Evolutionary conservation across 2,888 invertebrate genomes (phyloP), one percentile per base, ranked within the genome.

Genomic region (Dynastes tityus): DNA sequence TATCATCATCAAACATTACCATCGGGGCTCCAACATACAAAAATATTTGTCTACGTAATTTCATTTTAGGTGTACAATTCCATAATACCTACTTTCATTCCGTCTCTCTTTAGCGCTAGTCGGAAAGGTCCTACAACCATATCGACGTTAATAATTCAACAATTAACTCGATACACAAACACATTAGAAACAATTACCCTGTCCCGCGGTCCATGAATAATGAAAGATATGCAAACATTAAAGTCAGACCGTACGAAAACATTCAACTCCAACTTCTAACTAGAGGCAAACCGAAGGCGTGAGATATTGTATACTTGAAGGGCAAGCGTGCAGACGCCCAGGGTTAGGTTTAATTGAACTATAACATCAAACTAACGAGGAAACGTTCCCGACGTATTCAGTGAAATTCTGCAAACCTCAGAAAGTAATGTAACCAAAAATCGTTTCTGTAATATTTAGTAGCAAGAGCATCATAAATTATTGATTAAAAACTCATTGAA

Each of bases 141-240:
- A 64, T 78, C 76, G 65, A 55, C 74, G 78, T 65, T 79, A 79
- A 79, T 79, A 79, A 77, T 79, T 77, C 75, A 77, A 71, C 79
- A 77, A 79, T 79, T 79, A 79, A 77, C 79, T 79, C 77, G 77
- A 79, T 79, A 79, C 77, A 77, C 74, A 79, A 79, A 79, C 79
- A 79, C 73, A 79, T 79, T 77, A 79, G 73, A 73, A 67, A 77
- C 79, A 79, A 79, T 79, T 79, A 79, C 77, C 68, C 73, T 77
- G 71, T 67, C 79, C 77, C 61, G 67, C 32, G 58, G 29, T 45
- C 49, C 75, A 68, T 79, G 79, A 77, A 79, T 79, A 79, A 79
- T 79, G 79, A 77, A 79, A 77, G 79, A 75, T 77, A 79, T 74
- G 77, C 73, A 79, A 79, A 77, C 79, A 79, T 75, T 68, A 76